Evolutionary conservation across 2,797 vertebrate genomes (phyloP).

Genomic region (Falco peregrinus): DNA sequence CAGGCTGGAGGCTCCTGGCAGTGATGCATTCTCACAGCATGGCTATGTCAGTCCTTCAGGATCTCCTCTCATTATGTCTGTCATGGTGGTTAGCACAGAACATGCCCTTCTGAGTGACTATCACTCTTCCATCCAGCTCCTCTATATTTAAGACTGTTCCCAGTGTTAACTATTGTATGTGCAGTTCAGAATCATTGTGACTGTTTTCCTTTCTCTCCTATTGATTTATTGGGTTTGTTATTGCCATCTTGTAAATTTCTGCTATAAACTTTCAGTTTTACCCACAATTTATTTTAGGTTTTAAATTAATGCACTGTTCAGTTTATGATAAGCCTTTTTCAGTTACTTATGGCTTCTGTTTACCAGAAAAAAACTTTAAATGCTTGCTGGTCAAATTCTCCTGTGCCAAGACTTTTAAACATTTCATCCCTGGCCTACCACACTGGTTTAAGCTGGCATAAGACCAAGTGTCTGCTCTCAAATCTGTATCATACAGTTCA

Average conservation of each 20-base stretch:
- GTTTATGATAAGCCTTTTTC: not conserved
- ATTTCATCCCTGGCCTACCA: not conserved
- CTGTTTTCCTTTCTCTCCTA: not conserved
- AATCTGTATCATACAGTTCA: not conserved
- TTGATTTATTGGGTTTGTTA: not conserved
- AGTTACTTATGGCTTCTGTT: not conserved
- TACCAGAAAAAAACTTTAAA: not conserved
- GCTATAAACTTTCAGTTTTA: not conserved
- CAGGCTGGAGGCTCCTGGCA: not conserved
- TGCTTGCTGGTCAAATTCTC: not conserved
- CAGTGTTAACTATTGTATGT: not conserved
- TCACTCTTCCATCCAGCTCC: not conserved
- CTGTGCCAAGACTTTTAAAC: not conserved
- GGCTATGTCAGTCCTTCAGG: not conserved
- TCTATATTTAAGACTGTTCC: not conserved
- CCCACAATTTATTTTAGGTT: not conserved
- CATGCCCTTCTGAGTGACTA: not conserved
- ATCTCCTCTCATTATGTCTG: not conserved
- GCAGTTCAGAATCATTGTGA: not conserved
- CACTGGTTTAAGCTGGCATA: not conserved
- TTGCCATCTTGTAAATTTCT: not conserved
- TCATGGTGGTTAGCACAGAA: not conserved
- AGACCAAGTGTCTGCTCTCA: not conserved
- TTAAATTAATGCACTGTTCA: not conserved
- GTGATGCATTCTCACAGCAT: accelerated